Percentiles rank a stretch among this genome's conserved stretches.
phyloP scores from a whole-genome alignment of 2,113 vertebrate species.

The Fregetta grallaria region DNA sequence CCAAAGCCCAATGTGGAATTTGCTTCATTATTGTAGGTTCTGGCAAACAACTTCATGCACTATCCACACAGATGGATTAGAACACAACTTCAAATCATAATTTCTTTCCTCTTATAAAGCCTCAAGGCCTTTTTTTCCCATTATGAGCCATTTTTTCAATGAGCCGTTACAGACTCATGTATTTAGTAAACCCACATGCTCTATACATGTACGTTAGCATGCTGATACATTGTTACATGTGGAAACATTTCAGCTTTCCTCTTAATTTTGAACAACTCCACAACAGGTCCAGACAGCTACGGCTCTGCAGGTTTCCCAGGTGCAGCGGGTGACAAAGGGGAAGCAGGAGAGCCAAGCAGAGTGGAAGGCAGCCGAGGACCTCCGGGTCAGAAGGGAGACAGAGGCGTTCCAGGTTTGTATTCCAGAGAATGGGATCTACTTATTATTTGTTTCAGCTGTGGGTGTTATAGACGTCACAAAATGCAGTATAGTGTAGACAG shows the following conservation, averaged over 20 bases:
- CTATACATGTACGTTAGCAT: accelerated
- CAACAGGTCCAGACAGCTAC: slow-evolving; percentile 76
- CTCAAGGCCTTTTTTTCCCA: not conserved
- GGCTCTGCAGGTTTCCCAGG: slow-evolving; percentile 84
- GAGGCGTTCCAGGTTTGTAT: slow-evolving; percentile 82
- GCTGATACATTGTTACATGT: not conserved
- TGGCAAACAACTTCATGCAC: not conserved
- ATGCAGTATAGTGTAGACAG: no score
- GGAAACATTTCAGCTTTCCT: not conserved
- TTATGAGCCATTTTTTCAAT: not conserved
- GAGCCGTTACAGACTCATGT: not conserved
- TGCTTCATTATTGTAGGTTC: not conserved
- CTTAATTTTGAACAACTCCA: not conserved
- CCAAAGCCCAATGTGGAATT: not conserved
- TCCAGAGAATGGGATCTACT: not conserved
- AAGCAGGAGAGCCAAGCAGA: slow-evolving; percentile 78
- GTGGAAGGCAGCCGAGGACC: slow-evolving; percentile 76
- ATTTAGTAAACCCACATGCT: not conserved
- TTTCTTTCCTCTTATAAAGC: not conserved
- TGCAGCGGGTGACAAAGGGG: slow-evolving; percentile 79
- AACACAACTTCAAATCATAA: not conserved
- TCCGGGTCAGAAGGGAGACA: slow-evolving; percentile 80
- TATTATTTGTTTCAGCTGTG: not conserved
- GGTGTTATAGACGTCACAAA: not conserved
- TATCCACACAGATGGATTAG: not conserved